phyloP scores from a whole-genome alignment of 2,113 vertebrate genomes.

The Epinephelus fuscoguttatus region DNA sequence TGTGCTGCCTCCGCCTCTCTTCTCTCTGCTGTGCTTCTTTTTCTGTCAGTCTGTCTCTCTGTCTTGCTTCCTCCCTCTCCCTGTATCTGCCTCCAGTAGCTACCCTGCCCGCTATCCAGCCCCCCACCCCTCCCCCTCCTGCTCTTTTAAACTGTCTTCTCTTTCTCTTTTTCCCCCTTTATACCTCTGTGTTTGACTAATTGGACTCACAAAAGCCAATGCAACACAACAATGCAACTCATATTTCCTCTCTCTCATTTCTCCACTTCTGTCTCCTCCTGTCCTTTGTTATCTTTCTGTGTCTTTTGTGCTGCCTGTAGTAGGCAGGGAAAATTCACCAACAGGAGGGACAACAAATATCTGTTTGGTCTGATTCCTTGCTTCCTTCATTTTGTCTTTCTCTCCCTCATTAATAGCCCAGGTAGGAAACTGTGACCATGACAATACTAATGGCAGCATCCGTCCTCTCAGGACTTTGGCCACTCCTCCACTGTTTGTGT shows the following conservation, averaged over 20 bases:
- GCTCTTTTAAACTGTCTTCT: slow-evolving; percentile 25
- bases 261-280: background rate
- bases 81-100: slow-evolving; percentile 55
- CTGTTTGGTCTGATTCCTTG: background rate
- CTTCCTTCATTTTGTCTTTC: slow-evolving; percentile 6
- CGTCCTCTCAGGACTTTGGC: slow-evolving; percentile 65
- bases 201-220: slow-evolving; percentile 48
- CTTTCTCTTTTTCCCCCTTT: slow-evolving; percentile 14
- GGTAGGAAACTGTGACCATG: slow-evolving; percentile 53
- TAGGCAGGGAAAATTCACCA: background rate
- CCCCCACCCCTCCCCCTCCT: background rate
- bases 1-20: slow-evolving; percentile 41
- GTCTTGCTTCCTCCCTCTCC: slow-evolving; percentile 57
- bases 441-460: slow-evolving; percentile 44
- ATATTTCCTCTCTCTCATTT: background rate
- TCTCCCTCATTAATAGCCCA: slow-evolving; percentile 39
- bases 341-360: background rate
- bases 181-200: slow-evolving; percentile 46
- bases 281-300: background rate
- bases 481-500: slow-evolving; percentile 62
- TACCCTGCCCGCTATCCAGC: background rate
- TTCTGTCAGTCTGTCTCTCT: slow-evolving; percentile 50
- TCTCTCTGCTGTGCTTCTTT: slow-evolving; percentile 52
- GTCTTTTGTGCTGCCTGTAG: background rate
- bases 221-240: slow-evolving; percentile 4